phyloP scores from a whole-genome alignment of 2,113 vertebrate genomes.

The Salvelinus namaycush region DNA sequence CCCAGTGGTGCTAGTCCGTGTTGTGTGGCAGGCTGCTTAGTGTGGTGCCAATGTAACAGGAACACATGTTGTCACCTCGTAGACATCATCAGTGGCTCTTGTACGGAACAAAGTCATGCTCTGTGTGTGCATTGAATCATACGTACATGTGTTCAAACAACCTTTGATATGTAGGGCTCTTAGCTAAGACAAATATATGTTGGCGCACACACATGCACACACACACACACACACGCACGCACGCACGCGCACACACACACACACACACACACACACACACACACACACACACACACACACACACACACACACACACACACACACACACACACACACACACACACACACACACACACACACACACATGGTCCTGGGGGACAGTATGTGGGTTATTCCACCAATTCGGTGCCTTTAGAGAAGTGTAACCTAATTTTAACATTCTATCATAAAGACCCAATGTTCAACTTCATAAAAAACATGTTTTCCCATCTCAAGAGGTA shows the following conservation, averaged over 20 bases:
- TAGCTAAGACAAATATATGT: background rate
- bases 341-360: too few species aligned
- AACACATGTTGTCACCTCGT: conserved; percentile 25
- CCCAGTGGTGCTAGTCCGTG: conserved; percentile 32
- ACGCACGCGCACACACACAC: too few species aligned
- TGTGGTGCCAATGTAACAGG: conserved; percentile 27
- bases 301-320: too few species aligned
- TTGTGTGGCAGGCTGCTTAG: conserved; percentile 28
- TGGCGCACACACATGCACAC: background rate
- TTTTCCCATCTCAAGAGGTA: too few species aligned
- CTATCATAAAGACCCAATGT: too few species aligned
- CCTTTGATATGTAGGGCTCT: background rate
- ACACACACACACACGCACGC: conserved; percentile 18
- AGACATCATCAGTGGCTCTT: background rate
- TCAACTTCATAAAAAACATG: too few species aligned
- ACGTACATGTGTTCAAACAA: background rate
- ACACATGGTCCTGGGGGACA: background rate
- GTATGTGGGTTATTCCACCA: conserved; percentile 7
- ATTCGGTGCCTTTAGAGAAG: too few species aligned
- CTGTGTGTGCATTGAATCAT: conserved; percentile 1
- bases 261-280: too few species aligned
- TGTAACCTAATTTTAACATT: too few species aligned
- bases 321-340: too few species aligned
- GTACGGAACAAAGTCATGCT: background rate
- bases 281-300: too few species aligned